Evolutionary conservation across 1,140 invertebrate genomes (phyloP), one percentile per base, ranked within the genome.

Genomic region (Drosophila lacertosa): DNA sequence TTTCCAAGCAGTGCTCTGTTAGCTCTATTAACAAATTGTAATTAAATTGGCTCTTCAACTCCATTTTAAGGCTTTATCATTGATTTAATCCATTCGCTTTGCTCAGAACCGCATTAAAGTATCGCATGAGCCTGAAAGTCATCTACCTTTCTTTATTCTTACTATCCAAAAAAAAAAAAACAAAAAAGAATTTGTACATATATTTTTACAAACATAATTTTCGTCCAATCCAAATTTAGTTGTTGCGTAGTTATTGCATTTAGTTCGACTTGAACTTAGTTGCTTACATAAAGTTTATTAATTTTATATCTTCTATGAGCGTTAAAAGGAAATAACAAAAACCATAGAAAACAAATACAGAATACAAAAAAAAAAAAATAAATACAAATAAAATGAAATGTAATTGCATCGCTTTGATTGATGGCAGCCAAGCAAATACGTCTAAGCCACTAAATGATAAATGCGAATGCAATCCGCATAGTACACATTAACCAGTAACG

Each of bases 281-380:
- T 81, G 80, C 72, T 83, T 80, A 84, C 76, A 73, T 80, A 80
- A 78, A 83, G 63, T 83, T 86, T 84, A 79, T 84, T 86, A 84
- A 84, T 84, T 86, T 76, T 76, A 84, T 84, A 76, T 84, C 80
- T 84, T 86, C 80, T 84, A 80, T 86, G 80, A 86, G 81, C 78
- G 74, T 82, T 81, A 80, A 72, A 26, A 33, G 77, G 77, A 79
- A 15, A 55, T 26, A 45, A 48, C 35, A 44, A 39, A 48, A 45
- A 35, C 37, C 51, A 35, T 53, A 58, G 18, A 57, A 29, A 35
- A 65, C 20, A 22, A 4, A n/a, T n/a, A n/a, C n/a, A n/a, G n/a
- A 70, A 51, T 42, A 48, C 42, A 18, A 37, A 47, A 33, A 11
- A 5, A 29, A 29, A 33, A 47, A 65, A 53, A 45, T 22, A 2